Base-by-base conservation (phyloP, 1,140 invertebrate species). In the Gryllus bimaculatus region DNA sequence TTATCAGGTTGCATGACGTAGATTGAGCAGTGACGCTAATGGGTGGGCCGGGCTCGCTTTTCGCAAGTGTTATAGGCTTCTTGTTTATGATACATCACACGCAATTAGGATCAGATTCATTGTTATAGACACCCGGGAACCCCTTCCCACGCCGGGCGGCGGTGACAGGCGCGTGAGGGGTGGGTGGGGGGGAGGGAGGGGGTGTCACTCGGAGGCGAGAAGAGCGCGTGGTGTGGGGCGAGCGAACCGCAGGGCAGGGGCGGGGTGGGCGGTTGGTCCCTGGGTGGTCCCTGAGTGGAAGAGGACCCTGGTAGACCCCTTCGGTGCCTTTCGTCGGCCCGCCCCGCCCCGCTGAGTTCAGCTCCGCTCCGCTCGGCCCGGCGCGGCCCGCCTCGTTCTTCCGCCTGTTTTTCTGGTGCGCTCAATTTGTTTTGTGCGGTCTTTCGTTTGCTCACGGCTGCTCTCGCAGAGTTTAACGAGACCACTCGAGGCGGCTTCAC, bases 11-110 rank as follows among this genome's bases (percentile, higher is more conserved):
- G 54, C 54, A 66, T 7, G 54, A 66, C 54, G 54, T 66, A 66
- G 54, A 66, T 66, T 66, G 54, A 66, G 54, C 54, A 13, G 54
- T 66, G 54, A 66, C 54, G 54, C 54, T 66, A 7, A 7, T 7
- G 2, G 54, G 54, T 18, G 18, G 7, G 2, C 10, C 15, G 49
- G 49, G 54, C 26, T 66, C 54, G 54, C 54, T 66, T 66, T 7
- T 2, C 7, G 54, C 54, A 66, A 66, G 54, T 54, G 49, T 66
- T 66, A 66, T 66, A 66, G 54, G 54, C 54, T 66, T 66, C 54
- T 54, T 54, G 54, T 66, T 66, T 66, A 66, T 66, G 54, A 66
- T 66, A 66, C 54, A 66, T 66, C 54, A 66, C 54, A 66, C 54
- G 54, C 54, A 66, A 66, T 66, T 66, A 66, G 54, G 54, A 10